Base-by-base conservation (phyloP, 2,797 vertebrate species). In the Anas bernieri region DNA sequence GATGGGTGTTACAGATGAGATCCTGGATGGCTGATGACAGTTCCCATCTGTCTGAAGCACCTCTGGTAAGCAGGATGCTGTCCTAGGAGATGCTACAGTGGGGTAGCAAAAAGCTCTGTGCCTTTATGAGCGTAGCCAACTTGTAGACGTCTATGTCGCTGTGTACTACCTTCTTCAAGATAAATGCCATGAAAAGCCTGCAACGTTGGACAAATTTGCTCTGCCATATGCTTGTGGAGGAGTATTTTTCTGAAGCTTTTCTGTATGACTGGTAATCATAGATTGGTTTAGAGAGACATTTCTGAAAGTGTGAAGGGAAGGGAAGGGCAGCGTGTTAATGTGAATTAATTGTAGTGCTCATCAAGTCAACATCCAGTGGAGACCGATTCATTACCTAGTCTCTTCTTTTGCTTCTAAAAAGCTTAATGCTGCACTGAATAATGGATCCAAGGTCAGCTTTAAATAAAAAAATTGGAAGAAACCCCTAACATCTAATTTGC, bases 191-290 rank as follows among this genome's bases (percentile, higher is more conserved):
- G 74, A 67, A n/a, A 94, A 92, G 45, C 90, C 33, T 5, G 94
- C 74, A 88, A 20, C 0, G n/a, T 76, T 91, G 88, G 94, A 80
- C 31, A 63, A 84, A 77, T 96, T 93, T 93, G 50, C 41, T 91
- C 86, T 96, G 93, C 95, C 94, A 95, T 96, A 96, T 97, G 95
- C 94, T 96, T 90, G 91, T 91, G 94, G 96, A 96, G 94, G 94
- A 97, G 94, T 96, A 52, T 96, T 96, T 97, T 96, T 95, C 80
- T 95, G 94, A 92, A 95, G 93, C 83, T 90, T 95, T 94, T 95
- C 9, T 96, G 88, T 96, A 50, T 92, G 94, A 86, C 88, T 94
- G 88, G 87, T 96, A 94, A 96, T 96, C 96, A 93, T 86, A 84
- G 94, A 92, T 96, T 61, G 93, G 79, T 96, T 95, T 92, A 74